These are phyloP conservation scores for Podotricha telesiphe DNA, from an alignment of 2,888 invertebrate genomes.

Conservation along the genomic window DNA sequence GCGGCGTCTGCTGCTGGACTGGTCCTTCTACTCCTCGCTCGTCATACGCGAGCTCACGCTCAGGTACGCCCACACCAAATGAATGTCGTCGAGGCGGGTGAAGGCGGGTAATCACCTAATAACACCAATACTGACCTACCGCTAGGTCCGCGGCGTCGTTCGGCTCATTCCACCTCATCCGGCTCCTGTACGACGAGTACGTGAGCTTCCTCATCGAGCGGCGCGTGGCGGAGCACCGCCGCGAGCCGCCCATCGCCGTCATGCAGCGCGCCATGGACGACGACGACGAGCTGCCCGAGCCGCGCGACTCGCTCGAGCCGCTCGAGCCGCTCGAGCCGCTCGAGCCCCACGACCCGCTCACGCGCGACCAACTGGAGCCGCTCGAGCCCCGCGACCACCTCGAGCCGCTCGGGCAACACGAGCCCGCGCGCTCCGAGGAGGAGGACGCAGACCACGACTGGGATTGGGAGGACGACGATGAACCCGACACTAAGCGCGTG, in stretches of 20 bases:
- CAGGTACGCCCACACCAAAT: constrained; percentile 55
- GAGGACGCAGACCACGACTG: constrained; percentile 67
- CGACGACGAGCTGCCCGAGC: constrained; percentile 55
- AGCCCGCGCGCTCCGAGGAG: constrained; percentile 43
- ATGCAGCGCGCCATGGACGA: constrained; percentile 82
- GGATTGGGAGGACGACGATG: constrained; percentile 76
- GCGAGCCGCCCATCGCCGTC: constrained; percentile 97
- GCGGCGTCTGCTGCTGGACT: constrained; percentile 95
- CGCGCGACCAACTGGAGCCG: constrained; percentile 84
- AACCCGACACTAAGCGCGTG: constrained; percentile 55
- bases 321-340: constrained; percentile 94
- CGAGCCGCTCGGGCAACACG: constrained; percentile 45
- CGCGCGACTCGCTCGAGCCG: constrained; percentile 2
- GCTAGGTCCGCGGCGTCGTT: constrained; percentile 98
- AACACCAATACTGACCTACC: constrained; percentile 24
- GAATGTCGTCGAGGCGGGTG: too few relatives aligned
- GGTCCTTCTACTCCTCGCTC: constrained; percentile 99
- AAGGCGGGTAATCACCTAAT: neutral
- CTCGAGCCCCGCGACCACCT: constrained; percentile 56
- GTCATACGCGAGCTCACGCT: constrained; percentile 98
- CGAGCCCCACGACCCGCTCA: constrained; percentile 94
- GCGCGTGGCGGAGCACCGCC: constrained; percentile 95
- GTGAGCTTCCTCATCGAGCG: constrained; percentile 99
- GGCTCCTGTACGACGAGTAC: constrained; percentile 98
- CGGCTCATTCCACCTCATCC: constrained; percentile 98